Conservation (phyloP, 2,113 vertebrate genomes). For the Aphyosemion australe region DNA sequence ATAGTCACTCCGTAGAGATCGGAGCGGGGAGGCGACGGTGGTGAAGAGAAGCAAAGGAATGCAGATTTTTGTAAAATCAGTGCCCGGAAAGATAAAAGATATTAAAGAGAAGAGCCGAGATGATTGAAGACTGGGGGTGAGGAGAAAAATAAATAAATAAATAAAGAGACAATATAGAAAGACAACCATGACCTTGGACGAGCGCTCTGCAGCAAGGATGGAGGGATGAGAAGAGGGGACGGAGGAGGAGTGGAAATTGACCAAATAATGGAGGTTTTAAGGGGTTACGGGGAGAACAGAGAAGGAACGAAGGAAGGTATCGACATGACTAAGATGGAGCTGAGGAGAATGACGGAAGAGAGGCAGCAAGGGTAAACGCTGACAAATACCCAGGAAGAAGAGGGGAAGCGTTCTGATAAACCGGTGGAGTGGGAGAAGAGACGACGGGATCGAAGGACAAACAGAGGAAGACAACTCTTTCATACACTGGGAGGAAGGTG, state of each 20-base stretch:
- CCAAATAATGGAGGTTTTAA: conserved; percentile 37
- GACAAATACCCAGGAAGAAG: conserved; percentile 31
- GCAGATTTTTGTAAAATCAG: conserved; percentile 61
- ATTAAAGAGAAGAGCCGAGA: conserved; percentile 29
- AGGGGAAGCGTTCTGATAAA: conserved; percentile 27
- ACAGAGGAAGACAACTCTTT: conserved; percentile 46
- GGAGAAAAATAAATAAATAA: conserved; percentile 26
- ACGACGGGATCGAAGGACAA: conserved; percentile 44
- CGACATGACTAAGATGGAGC: conserved; percentile 26
- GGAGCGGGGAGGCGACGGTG: conserved; percentile 20
- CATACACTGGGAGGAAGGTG: conserved; percentile 8
- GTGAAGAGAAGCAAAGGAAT: conserved; percentile 43
- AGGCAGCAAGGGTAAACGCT: conserved; percentile 37
- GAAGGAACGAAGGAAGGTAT: conserved; percentile 18
- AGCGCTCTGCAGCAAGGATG: conserved; percentile 39
- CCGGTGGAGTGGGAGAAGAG: conserved; percentile 11
- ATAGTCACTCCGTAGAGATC: conserved; percentile 44
- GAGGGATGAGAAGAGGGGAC: neutral
- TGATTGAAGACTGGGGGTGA: conserved; percentile 30
- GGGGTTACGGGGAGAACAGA: conserved; percentile 38
- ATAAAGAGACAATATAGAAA: conserved; percentile 26
- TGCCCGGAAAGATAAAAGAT: conserved; percentile 51
- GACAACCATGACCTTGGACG: conserved; percentile 28
- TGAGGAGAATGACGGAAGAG: conserved; percentile 1
- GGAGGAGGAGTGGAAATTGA: conserved; percentile 11